Base-by-base conservation (phyloP, 2,113 vertebrate genomes). In the Aepyceros melampus region DNA sequence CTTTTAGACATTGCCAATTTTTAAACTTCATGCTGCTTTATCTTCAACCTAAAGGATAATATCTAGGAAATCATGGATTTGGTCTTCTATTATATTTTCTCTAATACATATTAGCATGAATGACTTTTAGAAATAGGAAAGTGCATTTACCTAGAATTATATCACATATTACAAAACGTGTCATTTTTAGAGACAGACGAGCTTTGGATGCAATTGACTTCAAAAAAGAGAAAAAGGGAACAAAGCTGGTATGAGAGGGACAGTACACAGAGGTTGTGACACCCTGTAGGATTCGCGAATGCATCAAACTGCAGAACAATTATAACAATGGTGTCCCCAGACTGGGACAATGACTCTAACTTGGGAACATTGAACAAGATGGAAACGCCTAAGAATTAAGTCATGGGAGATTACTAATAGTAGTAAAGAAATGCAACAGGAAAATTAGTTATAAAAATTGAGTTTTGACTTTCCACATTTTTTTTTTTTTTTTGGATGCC, bases 81-180 rank as follows among this genome's bases (percentile, higher is more conserved):
- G 6, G 14, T 33, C 13, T 84, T n/a, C 7, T 78, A 3, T 62
- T 88, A 1, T 76, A 23, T 76, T 85, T 92, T 58, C 58, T 81
- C 11, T 76, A 62, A 86, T 33, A 51, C 1, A 14, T 27, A 43
- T 83, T 58, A 13, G 56, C 89, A 71, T 55, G 62, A 74, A 27
- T 93, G 19, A 43, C n/a, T 91, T 94, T 67, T 27, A 56, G 58
- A 49, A 96, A 64, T 83, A 85, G 2, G 74, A 47, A 89, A 25
- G 47, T 87, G 60, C 36, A 90, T 33, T 21, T 16, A 31, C 16
- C 60, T 76, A 51, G 56, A 87, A 60, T 60, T 23, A 64, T 62
- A 90, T 84, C 36, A 17, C 23, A 11, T 79, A 11, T 23, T 87
- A 60, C 17, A 62, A 62, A 67, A 13, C 4, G 16, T 60, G 13